Evolutionary conservation across 2,797 vertebrate species (phyloP), one percentile per base, ranked within the genome.

Genomic region (Microctenopoma lineatum): DNA sequence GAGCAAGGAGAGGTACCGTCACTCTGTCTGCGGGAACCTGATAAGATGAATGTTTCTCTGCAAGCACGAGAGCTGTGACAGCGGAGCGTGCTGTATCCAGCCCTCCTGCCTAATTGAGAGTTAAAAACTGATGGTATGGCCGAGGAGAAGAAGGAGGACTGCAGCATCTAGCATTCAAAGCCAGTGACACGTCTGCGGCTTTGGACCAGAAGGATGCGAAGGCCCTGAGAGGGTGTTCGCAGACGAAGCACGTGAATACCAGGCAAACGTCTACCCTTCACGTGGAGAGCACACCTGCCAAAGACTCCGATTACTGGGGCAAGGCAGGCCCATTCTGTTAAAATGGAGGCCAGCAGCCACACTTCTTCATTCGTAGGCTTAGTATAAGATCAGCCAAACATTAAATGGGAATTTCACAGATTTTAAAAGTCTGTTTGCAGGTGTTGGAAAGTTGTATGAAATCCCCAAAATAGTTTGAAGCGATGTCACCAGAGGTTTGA

Each of bases 221-320:
- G 75, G 65, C 72, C 59, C 66, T 15, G 68, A 77, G 83, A 63
- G 53, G 65, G 59, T 52, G 81, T 76, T 72, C 83, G 84, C 68
- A 84, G 65, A 77, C 56, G 66, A 69, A 66, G 73, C 70, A 79
- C 83, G 79, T 76, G 70, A 84, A 90, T 80, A 90, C 86, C 55
- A 84, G 69, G 76, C 52, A 68, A 72, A 59, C 21, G 72, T 73
- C 56, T 41, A 51, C 58, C 48, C 60, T 67, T 71, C 68, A 76
- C 52, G 76, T 14, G 1, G 63, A 70, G 29, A 9, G 29, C 41
- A 39, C 26, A 63, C 54, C 60, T 68, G 64, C 55, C 39, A 63
- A 67, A 42, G 54, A 45, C 59, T 57, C 39, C 53, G 67, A 80
- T 29, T 70, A 65, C 39, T 14, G 74, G 81, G 32, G 52, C 5